Base-by-base conservation (phyloP, 2,888 invertebrate species). In the Polyommatus icarus region DNA sequence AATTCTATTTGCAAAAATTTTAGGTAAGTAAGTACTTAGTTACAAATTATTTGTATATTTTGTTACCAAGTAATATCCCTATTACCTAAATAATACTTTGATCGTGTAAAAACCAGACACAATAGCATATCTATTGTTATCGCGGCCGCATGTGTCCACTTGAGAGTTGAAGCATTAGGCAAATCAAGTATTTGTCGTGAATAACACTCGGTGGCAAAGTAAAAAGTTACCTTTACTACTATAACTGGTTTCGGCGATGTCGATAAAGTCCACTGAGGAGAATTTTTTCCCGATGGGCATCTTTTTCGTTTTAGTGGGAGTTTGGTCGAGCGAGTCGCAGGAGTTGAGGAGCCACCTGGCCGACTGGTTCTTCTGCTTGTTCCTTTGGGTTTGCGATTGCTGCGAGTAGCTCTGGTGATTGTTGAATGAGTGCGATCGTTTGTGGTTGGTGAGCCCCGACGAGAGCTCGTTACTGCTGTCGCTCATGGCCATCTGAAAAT, bases 331-430 rank as follows among this genome's bases (percentile, higher is more conserved):
- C 75, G 94, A 93, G 84, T 94, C 94, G 84, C 91, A 94, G 40
- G 94, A 94, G 83, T 93, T 93, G 81, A 93, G 87, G 80, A 94
- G 90, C 93, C 94, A 94, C 81, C 91, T 91, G 79, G 90, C 91
- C 32, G 94, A 94, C 88, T 95, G 95, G 91, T 94, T 94, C 91
- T 95, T 95, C 91, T 95, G 95, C 92, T 95, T 95, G 89, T 90
- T 95, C 92, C 94, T 94, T 88, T 93, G 95, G 86, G 92, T 92
- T 92, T 95, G 95, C 83, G 91, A 87, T 87, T 95, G 95, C 88
- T 96, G 96, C 86, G 95, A 95, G 93, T 95, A 96, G 89, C 95
- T 96, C 93, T 95, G 95, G 90, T 96, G 96, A 90, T 96, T 96
- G 91, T 96, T 96, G 94, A 96, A 95, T 88, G 96, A 96, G 84